A percentile compares a stretch with the other conserved stretches of the same genome.
Evolutionary conservation across 2,113 vertebrate species (phyloP).

Genomic region (Echinops telfairi): DNA sequence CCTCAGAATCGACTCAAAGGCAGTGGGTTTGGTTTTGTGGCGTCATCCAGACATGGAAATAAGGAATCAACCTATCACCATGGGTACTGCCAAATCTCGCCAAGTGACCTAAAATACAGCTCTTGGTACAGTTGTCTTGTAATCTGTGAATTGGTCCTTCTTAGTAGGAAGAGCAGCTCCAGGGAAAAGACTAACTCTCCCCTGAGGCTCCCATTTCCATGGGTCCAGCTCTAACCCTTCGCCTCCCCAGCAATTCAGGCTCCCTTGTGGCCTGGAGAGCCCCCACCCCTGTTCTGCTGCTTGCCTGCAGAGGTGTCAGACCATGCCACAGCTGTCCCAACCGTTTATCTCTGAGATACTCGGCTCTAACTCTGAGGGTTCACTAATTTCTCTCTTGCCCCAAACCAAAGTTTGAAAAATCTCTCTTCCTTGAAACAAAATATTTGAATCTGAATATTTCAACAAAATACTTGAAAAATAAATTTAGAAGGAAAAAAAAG

Average conservation of each 20-base stretch:
- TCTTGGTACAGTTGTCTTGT: not conserved
- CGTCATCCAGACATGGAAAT: constrained; percentile 31
- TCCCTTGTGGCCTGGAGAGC: not conserved
- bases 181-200: not conserved
- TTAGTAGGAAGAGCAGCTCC: not conserved
- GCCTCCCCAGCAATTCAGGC: not conserved
- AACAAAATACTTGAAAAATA: constrained; percentile 34
- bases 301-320: not conserved
- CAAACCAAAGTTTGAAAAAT: constrained; percentile 15
- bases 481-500: not conserved
- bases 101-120: constrained; percentile 50
- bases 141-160: not conserved
- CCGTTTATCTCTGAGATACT: not conserved
- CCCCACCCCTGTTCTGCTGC: not conserved
- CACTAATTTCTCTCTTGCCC: constrained; percentile 40
- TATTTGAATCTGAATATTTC: not conserved
- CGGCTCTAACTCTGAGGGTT: not conserved
- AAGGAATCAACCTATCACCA: constrained; percentile 13
- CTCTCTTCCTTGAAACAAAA: constrained; percentile 34
- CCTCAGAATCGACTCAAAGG: too few species aligned
- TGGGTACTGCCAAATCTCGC: constrained; percentile 40
- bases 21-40: too few species aligned
- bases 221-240: not conserved
- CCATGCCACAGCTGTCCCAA: too few species aligned
- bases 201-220: not conserved